Conservation (phyloP, 2,113 vertebrate species). For the Chloroceryle aenea region DNA sequence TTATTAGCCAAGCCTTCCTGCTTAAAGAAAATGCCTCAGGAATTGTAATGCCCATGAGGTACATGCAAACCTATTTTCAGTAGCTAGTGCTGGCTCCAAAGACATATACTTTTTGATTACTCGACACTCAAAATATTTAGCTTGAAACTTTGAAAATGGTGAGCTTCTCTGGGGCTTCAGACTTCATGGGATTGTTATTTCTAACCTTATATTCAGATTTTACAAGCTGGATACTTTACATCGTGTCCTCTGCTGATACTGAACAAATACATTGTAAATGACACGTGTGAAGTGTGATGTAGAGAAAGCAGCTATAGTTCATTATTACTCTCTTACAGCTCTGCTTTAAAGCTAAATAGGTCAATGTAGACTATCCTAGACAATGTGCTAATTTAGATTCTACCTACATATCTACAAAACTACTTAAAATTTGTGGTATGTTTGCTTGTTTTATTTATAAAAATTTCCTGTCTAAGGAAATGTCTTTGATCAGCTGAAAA, state of each 20-base stretch:
- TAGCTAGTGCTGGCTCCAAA: neutral
- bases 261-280: conserved; percentile 24
- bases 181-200: neutral
- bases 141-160: neutral
- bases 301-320: conserved; percentile 18
- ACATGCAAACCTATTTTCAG: neutral
- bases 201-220: neutral
- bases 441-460: conserved; percentile 61
- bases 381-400: conserved; percentile 55
- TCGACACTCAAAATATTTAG: neutral
- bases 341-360: conserved; percentile 61
- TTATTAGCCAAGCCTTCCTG: neutral
- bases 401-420: conserved; percentile 51
- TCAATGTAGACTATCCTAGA: conserved; percentile 54
- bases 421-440: conserved; percentile 38
- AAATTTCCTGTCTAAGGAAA: conserved; percentile 60
- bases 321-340: conserved; percentile 38
- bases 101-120: neutral
- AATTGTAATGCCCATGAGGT: neutral
- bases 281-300: neutral
- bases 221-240: neutral
- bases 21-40: neutral
- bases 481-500: conserved; percentile 70
- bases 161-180: neutral
- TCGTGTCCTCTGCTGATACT: neutral